Evolutionary conservation across 1,140 invertebrate species (phyloP).

Genomic region (Dinoponera quadriceps): DNA sequence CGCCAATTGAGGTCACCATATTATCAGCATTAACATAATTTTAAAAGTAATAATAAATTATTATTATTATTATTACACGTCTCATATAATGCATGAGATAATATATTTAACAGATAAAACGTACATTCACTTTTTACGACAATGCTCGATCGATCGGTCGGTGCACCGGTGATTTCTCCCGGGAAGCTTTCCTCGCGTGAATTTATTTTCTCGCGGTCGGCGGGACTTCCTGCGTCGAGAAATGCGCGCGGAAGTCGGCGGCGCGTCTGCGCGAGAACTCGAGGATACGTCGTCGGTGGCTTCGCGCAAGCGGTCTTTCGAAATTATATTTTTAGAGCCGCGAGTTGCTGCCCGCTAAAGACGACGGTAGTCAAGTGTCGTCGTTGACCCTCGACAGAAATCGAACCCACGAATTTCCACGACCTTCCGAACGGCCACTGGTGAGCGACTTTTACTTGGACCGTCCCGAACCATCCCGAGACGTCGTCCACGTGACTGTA

Average conservation of each 20-base stretch:
- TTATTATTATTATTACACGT: too few species aligned
- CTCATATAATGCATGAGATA: background rate
- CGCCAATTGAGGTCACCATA: too few species aligned
- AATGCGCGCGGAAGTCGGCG: slow-evolving; percentile 30
- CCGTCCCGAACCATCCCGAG: background rate
- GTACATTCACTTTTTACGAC: background rate
- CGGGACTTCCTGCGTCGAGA: slow-evolving; percentile 14
- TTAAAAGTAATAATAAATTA: too few species aligned
- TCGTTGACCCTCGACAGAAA: slow-evolving; percentile 64
- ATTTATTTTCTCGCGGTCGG: background rate
- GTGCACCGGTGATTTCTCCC: background rate
- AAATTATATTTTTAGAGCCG: slow-evolving; percentile 74
- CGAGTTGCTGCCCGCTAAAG: slow-evolving; percentile 65
- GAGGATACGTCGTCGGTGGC: slow-evolving; percentile 26
- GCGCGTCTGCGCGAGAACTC: slow-evolving; percentile 56
- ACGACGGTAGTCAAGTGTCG: slow-evolving; percentile 64
- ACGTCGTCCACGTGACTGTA: background rate
- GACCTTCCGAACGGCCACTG: slow-evolving; percentile 51
- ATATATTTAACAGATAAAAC: background rate
- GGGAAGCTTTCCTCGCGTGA: background rate
- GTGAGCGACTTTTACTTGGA: slow-evolving; percentile 49
- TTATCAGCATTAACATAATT: too few species aligned
- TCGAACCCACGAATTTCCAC: slow-evolving; percentile 47
- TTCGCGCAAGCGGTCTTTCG: slow-evolving; percentile 72
- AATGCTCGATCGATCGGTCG: background rate